phyloP scores from a whole-genome alignment of 2,888 invertebrate genomes.

The Trichopoda pennipes region DNA sequence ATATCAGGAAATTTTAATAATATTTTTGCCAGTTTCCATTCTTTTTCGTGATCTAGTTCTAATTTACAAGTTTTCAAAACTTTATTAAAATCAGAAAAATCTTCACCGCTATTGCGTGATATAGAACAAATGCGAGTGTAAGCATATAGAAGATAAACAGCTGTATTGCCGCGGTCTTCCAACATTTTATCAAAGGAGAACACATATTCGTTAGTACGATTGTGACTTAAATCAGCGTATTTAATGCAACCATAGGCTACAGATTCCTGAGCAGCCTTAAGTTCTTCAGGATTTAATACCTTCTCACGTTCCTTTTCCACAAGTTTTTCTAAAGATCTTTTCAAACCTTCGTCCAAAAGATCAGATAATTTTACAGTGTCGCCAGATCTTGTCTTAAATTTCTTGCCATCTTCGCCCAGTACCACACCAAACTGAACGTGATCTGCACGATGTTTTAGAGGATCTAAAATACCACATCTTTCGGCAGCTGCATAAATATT shows the following conservation, averaged over 20 bases:
- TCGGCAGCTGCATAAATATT: slow-evolving; percentile 90
- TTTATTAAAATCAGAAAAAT: slow-evolving; percentile 84
- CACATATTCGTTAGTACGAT: slow-evolving; percentile 95
- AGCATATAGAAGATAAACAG: slow-evolving; percentile 97
- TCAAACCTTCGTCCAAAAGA: slow-evolving; percentile 94
- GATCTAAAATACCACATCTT: slow-evolving; percentile 87
- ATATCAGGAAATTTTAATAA: slow-evolving; percentile 93
- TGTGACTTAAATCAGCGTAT: slow-evolving; percentile 97
- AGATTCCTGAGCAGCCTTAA: slow-evolving; percentile 91
- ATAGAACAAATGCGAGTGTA: slow-evolving; percentile 96
- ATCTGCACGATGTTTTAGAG: slow-evolving; percentile 86
- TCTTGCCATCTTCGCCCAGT: slow-evolving; percentile 98
- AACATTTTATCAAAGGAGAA: slow-evolving; percentile 99
- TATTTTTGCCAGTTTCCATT: slow-evolving; percentile 95
- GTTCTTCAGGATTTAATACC: slow-evolving; percentile 89
- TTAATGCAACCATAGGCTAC: slow-evolving; percentile 99
- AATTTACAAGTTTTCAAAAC: slow-evolving; percentile 83
- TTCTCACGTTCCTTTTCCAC: slow-evolving; percentile 93
- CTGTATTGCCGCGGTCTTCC: slow-evolving; percentile 99
- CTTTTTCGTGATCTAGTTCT: slow-evolving; percentile 92
- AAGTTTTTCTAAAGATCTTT: slow-evolving; percentile 90
- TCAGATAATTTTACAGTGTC: slow-evolving; percentile 94
- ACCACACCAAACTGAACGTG: slow-evolving; percentile 98
- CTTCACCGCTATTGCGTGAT: slow-evolving; percentile 84
- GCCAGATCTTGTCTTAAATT: slow-evolving; percentile 98